phyloP scores from a whole-genome alignment of 2,888 invertebrate genomes.

The Drosophila diplacantha region DNA sequence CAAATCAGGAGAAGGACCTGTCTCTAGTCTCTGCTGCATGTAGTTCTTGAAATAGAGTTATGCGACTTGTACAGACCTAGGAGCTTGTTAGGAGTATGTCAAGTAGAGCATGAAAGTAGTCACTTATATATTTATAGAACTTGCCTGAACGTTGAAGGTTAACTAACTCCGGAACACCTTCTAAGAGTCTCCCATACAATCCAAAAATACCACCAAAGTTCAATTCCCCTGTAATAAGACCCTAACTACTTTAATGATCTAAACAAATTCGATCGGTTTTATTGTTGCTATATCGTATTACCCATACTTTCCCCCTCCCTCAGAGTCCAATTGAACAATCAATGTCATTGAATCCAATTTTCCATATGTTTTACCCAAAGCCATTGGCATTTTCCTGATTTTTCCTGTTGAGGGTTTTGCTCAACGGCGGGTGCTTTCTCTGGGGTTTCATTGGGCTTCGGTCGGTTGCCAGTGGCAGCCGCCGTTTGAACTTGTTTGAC shows the following conservation, averaged over 20 bases:
- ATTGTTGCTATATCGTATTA: conserved; percentile 31
- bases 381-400: conserved; percentile 32
- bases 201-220: neutral
- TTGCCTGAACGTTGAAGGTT: fast-evolving
- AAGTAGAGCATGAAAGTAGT: no score
- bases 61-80: neutral
- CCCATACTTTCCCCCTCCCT: neutral
- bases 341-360: conserved; percentile 34
- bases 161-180: neutral
- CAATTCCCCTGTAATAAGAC: neutral
- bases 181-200: no score
- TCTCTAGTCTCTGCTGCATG: neutral
- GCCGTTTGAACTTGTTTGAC: conserved; percentile 65
- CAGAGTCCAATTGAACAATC: conserved; percentile 34
- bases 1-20: conserved; percentile 8
- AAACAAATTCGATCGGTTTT: conserved; percentile 22
- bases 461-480: conserved; percentile 66
- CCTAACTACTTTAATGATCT: conserved; percentile 22
- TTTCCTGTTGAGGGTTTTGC: conserved; percentile 11
- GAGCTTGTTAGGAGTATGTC: no score
- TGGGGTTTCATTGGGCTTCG: conserved; percentile 30
- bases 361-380: conserved; percentile 14
- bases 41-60: neutral
- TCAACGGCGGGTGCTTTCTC: conserved; percentile 4
- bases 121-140: neutral